Conservation (phyloP, 2,888 invertebrate species). For the Microctonus hyperodae region DNA sequence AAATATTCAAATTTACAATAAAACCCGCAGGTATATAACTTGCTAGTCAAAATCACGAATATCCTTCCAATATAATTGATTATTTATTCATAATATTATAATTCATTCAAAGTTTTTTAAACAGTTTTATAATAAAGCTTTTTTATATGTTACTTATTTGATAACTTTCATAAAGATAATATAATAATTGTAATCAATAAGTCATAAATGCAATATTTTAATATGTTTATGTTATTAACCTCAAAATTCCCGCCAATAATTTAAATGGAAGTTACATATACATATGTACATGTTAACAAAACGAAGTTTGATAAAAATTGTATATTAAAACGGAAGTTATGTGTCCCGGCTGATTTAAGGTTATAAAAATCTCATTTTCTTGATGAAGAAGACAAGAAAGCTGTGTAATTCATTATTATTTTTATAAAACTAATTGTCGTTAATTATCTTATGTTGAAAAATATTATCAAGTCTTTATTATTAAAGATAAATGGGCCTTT, state of each 20-base stretch:
- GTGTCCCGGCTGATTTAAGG: background rate
- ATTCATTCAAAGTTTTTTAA: too few relatives aligned
- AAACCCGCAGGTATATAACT: background rate
- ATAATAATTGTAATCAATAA: background rate
- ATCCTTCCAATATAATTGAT: background rate
- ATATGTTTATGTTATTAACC: conserved; percentile 1
- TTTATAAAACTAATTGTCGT: background rate
- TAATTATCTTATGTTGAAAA: background rate
- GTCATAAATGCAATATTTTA: background rate
- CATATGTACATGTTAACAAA: background rate
- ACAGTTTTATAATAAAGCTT: too few relatives aligned
- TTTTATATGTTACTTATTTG: too few relatives aligned
- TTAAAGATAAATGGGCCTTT: background rate
- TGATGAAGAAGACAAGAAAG: background rate
- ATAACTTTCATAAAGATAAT: too few relatives aligned
- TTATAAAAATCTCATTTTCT: background rate
- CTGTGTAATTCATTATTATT: background rate
- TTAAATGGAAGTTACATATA: conserved; percentile 12
- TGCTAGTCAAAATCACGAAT: background rate
- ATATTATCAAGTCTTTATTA: too few relatives aligned
- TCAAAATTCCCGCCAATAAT: conserved; percentile 30
- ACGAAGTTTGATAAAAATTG: background rate
- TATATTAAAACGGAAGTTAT: conserved; percentile 10
- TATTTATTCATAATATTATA: too few relatives aligned
- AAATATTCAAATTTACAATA: background rate